phyloP scores from a whole-genome alignment of 2,113 vertebrate species.

The Campylomormyrus numenius region DNA sequence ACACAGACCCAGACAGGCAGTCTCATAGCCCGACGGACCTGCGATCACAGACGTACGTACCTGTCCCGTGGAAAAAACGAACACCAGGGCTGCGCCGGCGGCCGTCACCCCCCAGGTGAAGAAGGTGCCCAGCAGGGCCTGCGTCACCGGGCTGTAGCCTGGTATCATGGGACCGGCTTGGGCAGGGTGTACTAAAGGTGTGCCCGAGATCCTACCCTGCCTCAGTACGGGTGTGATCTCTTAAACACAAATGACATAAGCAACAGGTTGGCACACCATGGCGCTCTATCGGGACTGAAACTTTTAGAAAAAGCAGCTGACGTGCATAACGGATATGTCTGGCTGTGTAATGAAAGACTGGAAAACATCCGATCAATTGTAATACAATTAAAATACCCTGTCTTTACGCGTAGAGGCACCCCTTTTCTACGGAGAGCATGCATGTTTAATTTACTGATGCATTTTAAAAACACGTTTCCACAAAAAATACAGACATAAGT shows the following conservation, averaged over 20 bases:
- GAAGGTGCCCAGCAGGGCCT: constrained; percentile 81
- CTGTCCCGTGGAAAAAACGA: constrained; percentile 81
- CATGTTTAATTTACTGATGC: background rate
- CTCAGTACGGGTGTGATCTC: background rate
- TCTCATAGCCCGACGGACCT: background rate
- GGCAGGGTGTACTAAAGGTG: background rate
- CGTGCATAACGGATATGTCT: background rate
- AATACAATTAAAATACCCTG: background rate
- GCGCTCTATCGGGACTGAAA: background rate
- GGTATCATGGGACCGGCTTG: constrained; percentile 71
- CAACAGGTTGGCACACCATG: background rate
- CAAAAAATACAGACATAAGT: background rate
- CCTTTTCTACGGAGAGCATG: background rate
- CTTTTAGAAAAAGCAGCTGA: background rate
- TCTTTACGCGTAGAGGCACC: background rate
- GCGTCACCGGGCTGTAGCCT: constrained; percentile 68
- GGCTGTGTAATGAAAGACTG: background rate
- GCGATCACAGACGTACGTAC: constrained; percentile 48
- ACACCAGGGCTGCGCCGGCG: constrained; percentile 81
- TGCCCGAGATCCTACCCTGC: background rate
- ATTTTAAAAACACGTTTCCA: background rate
- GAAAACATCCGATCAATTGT: background rate
- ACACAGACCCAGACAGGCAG: background rate
- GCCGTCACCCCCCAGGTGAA: constrained; percentile 92
- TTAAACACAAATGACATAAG: background rate